These are phyloP conservation scores for Athrips mouffetella DNA, from an alignment of 2,888 invertebrate genomes.

Conservation along the genomic window DNA sequence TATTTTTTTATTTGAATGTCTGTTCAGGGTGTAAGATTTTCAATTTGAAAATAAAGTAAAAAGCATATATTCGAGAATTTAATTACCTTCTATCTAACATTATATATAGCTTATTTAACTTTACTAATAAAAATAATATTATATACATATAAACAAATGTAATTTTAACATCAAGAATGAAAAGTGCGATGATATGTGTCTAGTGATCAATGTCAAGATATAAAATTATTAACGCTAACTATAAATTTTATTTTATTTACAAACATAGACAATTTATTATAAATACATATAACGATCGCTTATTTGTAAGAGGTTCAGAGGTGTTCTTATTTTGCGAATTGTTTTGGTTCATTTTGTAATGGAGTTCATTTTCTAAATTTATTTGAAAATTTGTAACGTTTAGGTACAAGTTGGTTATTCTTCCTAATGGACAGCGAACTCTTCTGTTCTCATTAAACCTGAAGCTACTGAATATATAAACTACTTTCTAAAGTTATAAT, in stretches of 20 bases:
- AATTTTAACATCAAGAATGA: conserved; percentile 67
- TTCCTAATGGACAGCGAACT: conserved; percentile 15
- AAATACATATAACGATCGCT: background rate
- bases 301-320: background rate
- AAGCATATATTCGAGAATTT: conserved; percentile 12
- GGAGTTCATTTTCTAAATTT: background rate
- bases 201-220: conserved; percentile 61
- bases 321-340: background rate
- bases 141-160: conserved; percentile 47
- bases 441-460: conserved; percentile 10
- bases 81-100: conserved; percentile 15
- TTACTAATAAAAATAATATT: conserved; percentile 24
- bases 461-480: background rate
- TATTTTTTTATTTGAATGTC: too few relatives aligned
- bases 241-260: conserved; percentile 43
- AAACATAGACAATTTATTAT: conserved; percentile 23
- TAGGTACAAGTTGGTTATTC: background rate
- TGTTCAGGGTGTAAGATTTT: too few relatives aligned
- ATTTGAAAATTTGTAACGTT: background rate
- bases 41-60: too few relatives aligned
- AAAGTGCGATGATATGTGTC: conserved; percentile 75
- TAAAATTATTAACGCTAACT: conserved; percentile 60
- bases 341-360: background rate
- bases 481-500: conserved; percentile 2
- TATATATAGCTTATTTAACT: conserved; percentile 8